Evolutionary conservation across 2,888 invertebrate genomes (phyloP).

Genomic region (Cabera pusaria): DNA sequence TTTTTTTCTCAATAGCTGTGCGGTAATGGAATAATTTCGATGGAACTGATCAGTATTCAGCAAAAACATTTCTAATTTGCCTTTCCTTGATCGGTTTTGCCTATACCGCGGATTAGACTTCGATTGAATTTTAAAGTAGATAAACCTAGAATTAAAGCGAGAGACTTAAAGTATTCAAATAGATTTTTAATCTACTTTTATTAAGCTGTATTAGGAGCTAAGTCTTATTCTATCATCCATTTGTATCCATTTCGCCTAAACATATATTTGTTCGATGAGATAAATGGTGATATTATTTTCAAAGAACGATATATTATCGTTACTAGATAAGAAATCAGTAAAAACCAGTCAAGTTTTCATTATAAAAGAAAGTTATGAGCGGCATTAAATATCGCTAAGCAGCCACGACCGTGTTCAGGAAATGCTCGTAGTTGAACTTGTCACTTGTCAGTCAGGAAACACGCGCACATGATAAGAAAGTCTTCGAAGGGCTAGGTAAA

Average conservation of each 20-base stretch:
- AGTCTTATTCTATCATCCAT: too few relatives aligned
- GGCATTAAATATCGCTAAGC: slow-evolving; percentile 37
- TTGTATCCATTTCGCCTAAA: too few relatives aligned
- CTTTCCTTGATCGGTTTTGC: slow-evolving; percentile 55
- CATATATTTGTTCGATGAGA: too few relatives aligned
- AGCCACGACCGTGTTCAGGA: slow-evolving; percentile 47
- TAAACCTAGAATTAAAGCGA: too few relatives aligned
- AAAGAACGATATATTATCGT: slow-evolving; percentile 13
- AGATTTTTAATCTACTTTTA: too few relatives aligned
- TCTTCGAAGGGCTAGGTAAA: slow-evolving; percentile 20
- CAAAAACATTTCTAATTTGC: slow-evolving; percentile 49
- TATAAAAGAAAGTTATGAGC: slow-evolving; percentile 48
- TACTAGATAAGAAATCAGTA: slow-evolving; percentile 35
- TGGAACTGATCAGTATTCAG: slow-evolving; percentile 70
- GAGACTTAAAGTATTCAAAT: too few relatives aligned
- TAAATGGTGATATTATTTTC: not conserved
- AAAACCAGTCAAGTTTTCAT: slow-evolving; percentile 39
- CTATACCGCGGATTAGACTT: slow-evolving; percentile 50
- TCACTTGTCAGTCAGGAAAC: slow-evolving; percentile 51
- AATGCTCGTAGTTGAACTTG: slow-evolving; percentile 50
- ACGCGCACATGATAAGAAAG: slow-evolving; percentile 48
- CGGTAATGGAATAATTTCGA: slow-evolving; percentile 73
- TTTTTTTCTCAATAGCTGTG: slow-evolving; percentile 61
- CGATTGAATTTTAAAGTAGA: slow-evolving; percentile 61
- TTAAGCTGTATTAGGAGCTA: too few relatives aligned